Evolutionary conservation across 1,140 invertebrate species (phyloP), one percentile per base, ranked within the genome.

Genomic region (Branchinecta lindahli): DNA sequence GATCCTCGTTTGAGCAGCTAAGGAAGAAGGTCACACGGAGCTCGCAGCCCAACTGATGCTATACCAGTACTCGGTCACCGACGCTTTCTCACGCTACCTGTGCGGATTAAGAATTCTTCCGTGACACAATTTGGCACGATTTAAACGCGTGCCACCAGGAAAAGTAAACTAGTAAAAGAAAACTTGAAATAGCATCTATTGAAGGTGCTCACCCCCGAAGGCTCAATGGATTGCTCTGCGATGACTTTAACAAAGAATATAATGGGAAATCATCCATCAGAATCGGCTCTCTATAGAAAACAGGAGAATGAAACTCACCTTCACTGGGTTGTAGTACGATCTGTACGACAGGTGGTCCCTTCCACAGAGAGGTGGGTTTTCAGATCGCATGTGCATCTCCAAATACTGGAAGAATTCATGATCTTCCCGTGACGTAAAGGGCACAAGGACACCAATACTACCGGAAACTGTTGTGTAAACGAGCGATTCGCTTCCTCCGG

Each of bases 301-400:
- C n/a, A 7, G 52, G 1, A 66, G 66, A 66, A 67, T 67, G 47
- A 10, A 15, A 74, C 75, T 81, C 76, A 92, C 90, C 84, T 96
- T 98, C 2, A 98, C 91, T 8, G 97, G 95, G 78, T 93, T 98
- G 81, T 98, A 99, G 75, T 95, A 97, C 44, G 94, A 98, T 72
- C 96, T 84, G 79, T 91, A 99, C 0, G 94, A 94, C 2, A 99
- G 82, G 81, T 99, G 97, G 81, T 99, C 96, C 21, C 96, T 82
- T 3, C 97, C 97, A 82, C 94, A 98, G 0, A 99, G 79, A 0
- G 96, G 95, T 0, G 93, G 85, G 80, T 98, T 91, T 79, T 99
- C 96, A 67, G 91, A 92, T 65, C 97, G 82, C 94, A 99, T 96
- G 78, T 99, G 95, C 96, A 99, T 99, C 79, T 99, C 97, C 68